Base-by-base conservation (phyloP, 2,797 vertebrate genomes). In the Salarias fasciatus region DNA sequence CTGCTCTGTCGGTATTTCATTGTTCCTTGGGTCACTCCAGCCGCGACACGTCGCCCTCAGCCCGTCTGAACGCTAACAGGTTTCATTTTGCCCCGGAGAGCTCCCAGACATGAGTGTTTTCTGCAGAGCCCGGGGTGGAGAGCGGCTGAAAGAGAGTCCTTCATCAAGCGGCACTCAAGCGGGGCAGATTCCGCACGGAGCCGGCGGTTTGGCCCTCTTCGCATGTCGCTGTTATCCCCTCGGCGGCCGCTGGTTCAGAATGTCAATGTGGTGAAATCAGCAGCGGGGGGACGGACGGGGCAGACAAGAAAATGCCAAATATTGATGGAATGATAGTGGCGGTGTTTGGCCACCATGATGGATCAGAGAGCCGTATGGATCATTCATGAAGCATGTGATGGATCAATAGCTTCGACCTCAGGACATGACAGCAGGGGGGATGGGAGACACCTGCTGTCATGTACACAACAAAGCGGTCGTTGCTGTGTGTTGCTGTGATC, bases 251-350 rank as follows among this genome's bases (percentile, higher is more conserved):
- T 52, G 28, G 35, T 73, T 64, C 54, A 37, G 35, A 65, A 51
- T 56, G 15, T 65, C 58, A 53, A 40, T 50, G n/a, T 15, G 33
- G 11, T 12, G 15, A 56, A 44, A 47, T 14, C 13, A 51, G 46
- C 6, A 28, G 53, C 8, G 37, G 1, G 0, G 18, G 18, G n/a
- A n/a, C 43, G 13, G 58, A 41, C 38, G 45, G 63, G 36, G 29
- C 9, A 48, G 60, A 53, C 1, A n/a, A n/a, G 24, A 69, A 70
- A 60, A 71, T 65, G 63, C 6, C 75, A 72, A 43, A 63, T 57
- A 59, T 46, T 76, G 72, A 78, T 59, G 40, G 60, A 77, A 40
- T 35, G 50, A 51, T 52, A n/a, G 28, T 10, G 63, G 30, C 69
- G 65, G 64, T 18, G 77, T 65, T 45, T 6, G 50, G 42, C 42